A percentile compares a stretch with the other conserved stretches of the same genome.
Evolutionary conservation across 2,797 vertebrate genomes (phyloP).

Genomic region (Stomatorhinus walkeri): DNA sequence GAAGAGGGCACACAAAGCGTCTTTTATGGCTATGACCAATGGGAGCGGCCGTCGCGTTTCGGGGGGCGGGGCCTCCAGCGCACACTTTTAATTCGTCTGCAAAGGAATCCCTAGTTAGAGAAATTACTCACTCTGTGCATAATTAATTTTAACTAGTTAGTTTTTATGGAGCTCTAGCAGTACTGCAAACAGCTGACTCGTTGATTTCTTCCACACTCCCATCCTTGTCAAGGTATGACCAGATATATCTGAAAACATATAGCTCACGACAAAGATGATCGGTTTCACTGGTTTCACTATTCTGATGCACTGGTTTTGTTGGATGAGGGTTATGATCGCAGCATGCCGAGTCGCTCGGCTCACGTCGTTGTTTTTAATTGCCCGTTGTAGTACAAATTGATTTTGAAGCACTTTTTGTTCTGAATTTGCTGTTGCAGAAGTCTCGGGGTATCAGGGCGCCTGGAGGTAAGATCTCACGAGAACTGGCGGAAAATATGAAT

Average conservation of each 20-base stretch:
- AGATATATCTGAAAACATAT: background rate
- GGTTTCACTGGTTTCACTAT: background rate
- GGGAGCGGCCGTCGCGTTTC: background rate
- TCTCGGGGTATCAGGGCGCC: background rate
- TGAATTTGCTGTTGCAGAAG: background rate
- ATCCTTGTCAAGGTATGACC: background rate
- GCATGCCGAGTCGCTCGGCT: background rate
- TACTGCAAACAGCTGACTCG: background rate
- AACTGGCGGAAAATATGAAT: conserved; percentile 6
- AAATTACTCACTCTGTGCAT: background rate
- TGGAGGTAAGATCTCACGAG: conserved; percentile 11
- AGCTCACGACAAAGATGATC: background rate
- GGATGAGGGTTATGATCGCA: background rate
- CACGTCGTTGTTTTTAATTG: background rate
- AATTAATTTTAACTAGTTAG: background rate
- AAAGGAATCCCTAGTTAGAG: background rate
- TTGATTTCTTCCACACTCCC: background rate
- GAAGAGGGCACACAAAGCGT: background rate
- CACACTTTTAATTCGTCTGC: conserved; percentile 8
- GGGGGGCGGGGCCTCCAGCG: background rate
- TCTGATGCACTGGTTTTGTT: background rate
- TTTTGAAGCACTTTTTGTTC: background rate
- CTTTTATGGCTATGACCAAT: conserved; percentile 1
- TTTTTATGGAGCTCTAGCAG: background rate
- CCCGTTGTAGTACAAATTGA: background rate